These are phyloP conservation scores for Adineta ricciae DNA, from an alignment of 2,888 invertebrate species.

Conservation along the genomic window DNA sequence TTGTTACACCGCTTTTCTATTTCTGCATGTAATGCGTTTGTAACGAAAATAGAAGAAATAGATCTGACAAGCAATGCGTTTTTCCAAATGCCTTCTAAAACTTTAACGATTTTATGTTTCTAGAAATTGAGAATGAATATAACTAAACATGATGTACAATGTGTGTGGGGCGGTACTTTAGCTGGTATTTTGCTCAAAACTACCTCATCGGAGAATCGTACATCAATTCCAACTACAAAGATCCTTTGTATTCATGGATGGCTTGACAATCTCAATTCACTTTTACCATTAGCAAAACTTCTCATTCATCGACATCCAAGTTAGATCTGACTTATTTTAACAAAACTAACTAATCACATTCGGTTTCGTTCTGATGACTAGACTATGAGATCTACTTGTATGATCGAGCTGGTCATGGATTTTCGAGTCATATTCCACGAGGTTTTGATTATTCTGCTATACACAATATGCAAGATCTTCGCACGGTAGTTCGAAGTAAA, in stretches of 20 bases:
- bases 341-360: not conserved
- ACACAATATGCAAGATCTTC: not conserved
- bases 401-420: constrained; percentile 1
- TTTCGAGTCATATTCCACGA: not conserved
- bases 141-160: not conserved
- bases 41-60: no score
- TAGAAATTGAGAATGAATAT: not conserved
- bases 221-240: not conserved
- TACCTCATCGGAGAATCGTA: not conserved
- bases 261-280: not conserved
- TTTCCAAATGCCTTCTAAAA: no score
- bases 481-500: not conserved
- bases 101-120: not conserved
- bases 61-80: no score
- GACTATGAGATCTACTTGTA: not conserved
- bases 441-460: not conserved
- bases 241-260: not conserved
- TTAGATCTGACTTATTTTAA: not conserved
- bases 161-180: not conserved
- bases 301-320: not conserved
- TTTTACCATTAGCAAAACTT: not conserved
- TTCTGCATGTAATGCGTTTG: no score
- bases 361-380: not conserved
- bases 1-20: no score
- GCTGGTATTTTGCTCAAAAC: not conserved